A percentile compares a stretch with the other conserved stretches of the same genome.
Conservation (phyloP, 2,797 vertebrate species). For the Menidia menidia region DNA sequence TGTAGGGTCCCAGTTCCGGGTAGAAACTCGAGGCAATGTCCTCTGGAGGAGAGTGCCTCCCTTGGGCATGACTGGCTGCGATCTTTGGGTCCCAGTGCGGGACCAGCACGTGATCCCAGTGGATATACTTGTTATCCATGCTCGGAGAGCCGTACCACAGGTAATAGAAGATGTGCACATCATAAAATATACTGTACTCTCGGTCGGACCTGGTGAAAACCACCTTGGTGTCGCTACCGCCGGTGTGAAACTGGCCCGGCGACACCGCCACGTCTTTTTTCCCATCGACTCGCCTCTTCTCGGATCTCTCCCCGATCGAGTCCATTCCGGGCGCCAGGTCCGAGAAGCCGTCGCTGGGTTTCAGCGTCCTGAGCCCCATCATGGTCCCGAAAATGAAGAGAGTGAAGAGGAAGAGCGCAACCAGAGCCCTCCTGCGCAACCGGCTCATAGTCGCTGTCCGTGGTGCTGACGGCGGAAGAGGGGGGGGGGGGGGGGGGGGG, state of each 20-base stretch:
- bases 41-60: constrained; percentile 88
- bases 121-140: constrained; percentile 85
- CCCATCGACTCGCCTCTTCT: constrained; percentile 68
- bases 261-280: constrained; percentile 72
- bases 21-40: constrained; percentile 91
- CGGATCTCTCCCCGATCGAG: constrained; percentile 76
- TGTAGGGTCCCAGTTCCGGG: constrained; percentile 89
- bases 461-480: constrained; percentile 57
- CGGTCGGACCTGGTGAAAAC: constrained; percentile 79
- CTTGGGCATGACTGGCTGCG: constrained; percentile 89
- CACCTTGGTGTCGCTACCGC: constrained; percentile 77
- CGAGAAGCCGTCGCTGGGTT: constrained; percentile 88
- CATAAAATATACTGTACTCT: constrained; percentile 86
- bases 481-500: not conserved
- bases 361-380: constrained; percentile 90
- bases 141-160: constrained; percentile 89
- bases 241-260: constrained; percentile 67
- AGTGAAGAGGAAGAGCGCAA: constrained; percentile 90
- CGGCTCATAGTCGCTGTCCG: constrained; percentile 85
- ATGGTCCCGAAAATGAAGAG: constrained; percentile 91
- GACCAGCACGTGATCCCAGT: constrained; percentile 92
- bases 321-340: constrained; percentile 87
- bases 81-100: constrained; percentile 95
- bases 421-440: constrained; percentile 87
- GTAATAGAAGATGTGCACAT: constrained; percentile 91